A percentile compares a stretch with the other conserved stretches of the same genome.
Conservation (phyloP, 2,113 vertebrate genomes). For the Triplophysa dalaica region DNA sequence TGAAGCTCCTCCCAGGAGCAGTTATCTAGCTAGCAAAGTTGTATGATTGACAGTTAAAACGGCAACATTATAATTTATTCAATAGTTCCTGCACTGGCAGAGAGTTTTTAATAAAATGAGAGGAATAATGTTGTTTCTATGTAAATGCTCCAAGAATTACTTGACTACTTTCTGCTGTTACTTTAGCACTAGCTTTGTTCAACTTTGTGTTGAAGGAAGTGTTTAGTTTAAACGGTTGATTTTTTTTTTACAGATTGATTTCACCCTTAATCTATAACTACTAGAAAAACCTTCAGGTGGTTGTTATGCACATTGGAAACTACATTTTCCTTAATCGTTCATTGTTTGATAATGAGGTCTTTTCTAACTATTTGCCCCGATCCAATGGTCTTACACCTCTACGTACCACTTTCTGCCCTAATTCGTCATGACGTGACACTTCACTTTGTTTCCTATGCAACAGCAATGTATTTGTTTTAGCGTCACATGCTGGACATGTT, state of each 20-base stretch:
- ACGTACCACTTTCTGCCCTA: not conserved
- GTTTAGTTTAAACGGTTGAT: constrained; percentile 3
- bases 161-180: constrained; percentile 9
- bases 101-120: constrained; percentile 37
- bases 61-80: constrained; percentile 48
- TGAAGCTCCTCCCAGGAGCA: constrained; percentile 28
- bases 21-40: constrained; percentile 46
- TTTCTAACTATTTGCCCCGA: not conserved
- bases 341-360: not conserved
- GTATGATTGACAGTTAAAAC: constrained; percentile 56
- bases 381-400: not conserved
- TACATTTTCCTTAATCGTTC: not conserved
- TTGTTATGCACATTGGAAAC: not conserved
- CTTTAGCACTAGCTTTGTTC: not conserved
- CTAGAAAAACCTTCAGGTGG: not conserved
- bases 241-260: constrained; percentile 3
- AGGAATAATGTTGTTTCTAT: constrained; percentile 27
- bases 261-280: not conserved
- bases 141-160: constrained; percentile 15
- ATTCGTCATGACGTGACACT: not conserved
- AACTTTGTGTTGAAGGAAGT: not conserved
- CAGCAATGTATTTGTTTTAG: no score
- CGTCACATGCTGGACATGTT: no score
- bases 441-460: no score
- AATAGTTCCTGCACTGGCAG: constrained; percentile 35